These are phyloP conservation scores for Ectropis grisescens DNA, from an alignment of 1,140 invertebrate genomes.

Conservation along the genomic window DNA sequence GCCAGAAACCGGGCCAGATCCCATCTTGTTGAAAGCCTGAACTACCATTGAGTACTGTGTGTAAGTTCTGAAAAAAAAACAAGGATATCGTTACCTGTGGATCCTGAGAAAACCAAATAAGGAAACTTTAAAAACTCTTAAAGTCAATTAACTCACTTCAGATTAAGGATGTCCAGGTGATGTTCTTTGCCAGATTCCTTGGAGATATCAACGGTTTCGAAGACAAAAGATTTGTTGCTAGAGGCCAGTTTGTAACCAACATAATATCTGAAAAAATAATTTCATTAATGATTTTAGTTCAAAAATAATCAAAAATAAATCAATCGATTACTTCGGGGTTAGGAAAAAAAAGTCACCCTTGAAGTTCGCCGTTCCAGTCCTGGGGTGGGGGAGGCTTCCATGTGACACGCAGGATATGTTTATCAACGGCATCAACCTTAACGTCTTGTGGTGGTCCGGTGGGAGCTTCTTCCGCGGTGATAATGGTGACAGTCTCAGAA, in stretches of 20 bases:
- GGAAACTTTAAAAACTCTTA: too few relatives aligned
- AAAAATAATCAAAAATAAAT: too few relatives aligned
- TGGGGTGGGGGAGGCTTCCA: conserved; percentile 94
- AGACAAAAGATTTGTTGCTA: conserved; percentile 91
- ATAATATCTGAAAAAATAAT: conserved; percentile 74
- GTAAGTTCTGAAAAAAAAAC: conserved; percentile 86
- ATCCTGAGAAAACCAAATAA: too few relatives aligned
- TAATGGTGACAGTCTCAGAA: conserved; percentile 92
- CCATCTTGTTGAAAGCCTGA: conserved; percentile 95
- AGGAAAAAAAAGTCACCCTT: too few relatives aligned
- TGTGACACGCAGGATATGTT: conserved; percentile 90
- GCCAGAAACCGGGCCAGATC: conserved; percentile 90
- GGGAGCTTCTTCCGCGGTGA: conserved; percentile 95
- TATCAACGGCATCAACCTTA: conserved; percentile 91
- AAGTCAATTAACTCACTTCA: conserved; percentile 81
- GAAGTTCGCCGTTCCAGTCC: conserved; percentile 94
- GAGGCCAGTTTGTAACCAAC: conserved; percentile 91
- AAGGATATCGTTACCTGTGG: too few relatives aligned
- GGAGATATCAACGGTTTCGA: conserved; percentile 92
- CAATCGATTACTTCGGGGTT: too few relatives aligned
- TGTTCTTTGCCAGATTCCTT: conserved; percentile 93
- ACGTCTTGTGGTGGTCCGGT: conserved; percentile 87
- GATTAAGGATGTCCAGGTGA: conserved; percentile 84
- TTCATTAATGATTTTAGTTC: conserved; percentile 2
- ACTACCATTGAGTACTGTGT: conserved; percentile 96